Conservation (phyloP, 64 coral and sea anemone genomes). For the Dendrophyllia cribrosa region DNA sequence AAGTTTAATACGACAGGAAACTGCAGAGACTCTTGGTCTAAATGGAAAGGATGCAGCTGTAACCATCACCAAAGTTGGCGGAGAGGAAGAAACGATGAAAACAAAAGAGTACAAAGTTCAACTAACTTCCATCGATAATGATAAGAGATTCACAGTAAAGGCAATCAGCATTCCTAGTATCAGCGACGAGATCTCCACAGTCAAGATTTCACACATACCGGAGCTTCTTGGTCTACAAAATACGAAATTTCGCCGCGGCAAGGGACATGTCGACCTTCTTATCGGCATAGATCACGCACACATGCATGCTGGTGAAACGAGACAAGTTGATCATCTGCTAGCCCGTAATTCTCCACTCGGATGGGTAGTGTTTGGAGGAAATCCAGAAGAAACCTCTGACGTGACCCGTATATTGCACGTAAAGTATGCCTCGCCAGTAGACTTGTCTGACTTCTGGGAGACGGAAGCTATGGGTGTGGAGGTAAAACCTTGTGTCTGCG, state of each 20-base stretch:
- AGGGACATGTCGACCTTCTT: constrained; percentile 29
- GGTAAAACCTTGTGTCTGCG: too few relatives aligned
- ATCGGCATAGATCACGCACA: constrained; percentile 56
- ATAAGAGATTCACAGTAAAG: too few relatives aligned
- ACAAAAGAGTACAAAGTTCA: too few relatives aligned
- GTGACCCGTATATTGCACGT: constrained; percentile 1
- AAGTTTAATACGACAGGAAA: too few relatives aligned
- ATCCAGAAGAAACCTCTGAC: not conserved
- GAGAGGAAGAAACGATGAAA: too few relatives aligned
- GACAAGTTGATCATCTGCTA: constrained; percentile 42
- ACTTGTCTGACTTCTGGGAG: constrained; percentile 36
- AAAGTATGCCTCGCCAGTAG: constrained; percentile 6
- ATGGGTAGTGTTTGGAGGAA: constrained; percentile 68
- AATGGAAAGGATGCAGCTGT: too few relatives aligned
- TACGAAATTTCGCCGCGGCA: constrained; percentile 16
- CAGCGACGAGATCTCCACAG: constrained; percentile 39
- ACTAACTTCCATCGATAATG: too few relatives aligned
- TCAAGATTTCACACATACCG: not conserved
- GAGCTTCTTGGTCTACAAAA: constrained; percentile 49
- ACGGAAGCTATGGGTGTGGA: constrained; percentile 48
- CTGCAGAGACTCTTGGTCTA: too few relatives aligned
- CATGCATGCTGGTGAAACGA: constrained; percentile 50
- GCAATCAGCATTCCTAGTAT: too few relatives aligned
- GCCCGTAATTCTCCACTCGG: constrained; percentile 50
- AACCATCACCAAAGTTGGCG: too few relatives aligned